Conservation (phyloP, 2,888 invertebrate species). For the Cryptocephalus primarius region DNA sequence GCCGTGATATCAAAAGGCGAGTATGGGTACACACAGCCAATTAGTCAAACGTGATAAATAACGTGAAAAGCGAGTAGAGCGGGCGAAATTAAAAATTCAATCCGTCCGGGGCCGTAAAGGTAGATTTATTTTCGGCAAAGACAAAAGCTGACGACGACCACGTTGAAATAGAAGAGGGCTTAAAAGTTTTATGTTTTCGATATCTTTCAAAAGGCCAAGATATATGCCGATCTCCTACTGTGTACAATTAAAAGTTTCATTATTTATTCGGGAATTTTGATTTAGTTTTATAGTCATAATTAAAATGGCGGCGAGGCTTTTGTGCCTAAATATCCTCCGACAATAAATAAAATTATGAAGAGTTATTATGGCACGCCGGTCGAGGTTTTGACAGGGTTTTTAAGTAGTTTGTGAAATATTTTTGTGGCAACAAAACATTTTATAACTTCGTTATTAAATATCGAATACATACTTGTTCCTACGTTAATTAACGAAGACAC, state of each 20-base stretch:
- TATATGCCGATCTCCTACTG: constrained; percentile 18
- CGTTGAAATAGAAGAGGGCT: not conserved
- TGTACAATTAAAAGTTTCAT: constrained; percentile 20
- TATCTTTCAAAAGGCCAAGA: constrained; percentile 4
- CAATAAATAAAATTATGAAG: no score
- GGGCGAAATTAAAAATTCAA: not conserved
- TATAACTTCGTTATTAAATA: no score
- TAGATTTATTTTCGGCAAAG: not conserved
- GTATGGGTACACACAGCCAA: not conserved
- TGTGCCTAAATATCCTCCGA: no score
- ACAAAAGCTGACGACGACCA: not conserved
- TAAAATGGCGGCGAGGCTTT: constrained; percentile 4
- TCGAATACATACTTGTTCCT: no score
- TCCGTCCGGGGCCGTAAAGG: not conserved
- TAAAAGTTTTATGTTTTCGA: not conserved
- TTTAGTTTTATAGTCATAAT: constrained; percentile 14
- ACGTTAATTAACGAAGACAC: no score
- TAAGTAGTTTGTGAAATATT: no score
- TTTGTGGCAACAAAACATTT: no score
- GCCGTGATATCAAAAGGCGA: not conserved
- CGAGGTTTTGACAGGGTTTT: no score
- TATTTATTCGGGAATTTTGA: constrained; percentile 19
- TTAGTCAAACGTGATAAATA: not conserved
- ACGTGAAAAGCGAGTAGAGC: no score
- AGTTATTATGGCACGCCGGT: no score